These are phyloP conservation scores for Apodemia hepburni DNA, from an alignment of 2,888 invertebrate genomes.

Conservation along the genomic window DNA sequence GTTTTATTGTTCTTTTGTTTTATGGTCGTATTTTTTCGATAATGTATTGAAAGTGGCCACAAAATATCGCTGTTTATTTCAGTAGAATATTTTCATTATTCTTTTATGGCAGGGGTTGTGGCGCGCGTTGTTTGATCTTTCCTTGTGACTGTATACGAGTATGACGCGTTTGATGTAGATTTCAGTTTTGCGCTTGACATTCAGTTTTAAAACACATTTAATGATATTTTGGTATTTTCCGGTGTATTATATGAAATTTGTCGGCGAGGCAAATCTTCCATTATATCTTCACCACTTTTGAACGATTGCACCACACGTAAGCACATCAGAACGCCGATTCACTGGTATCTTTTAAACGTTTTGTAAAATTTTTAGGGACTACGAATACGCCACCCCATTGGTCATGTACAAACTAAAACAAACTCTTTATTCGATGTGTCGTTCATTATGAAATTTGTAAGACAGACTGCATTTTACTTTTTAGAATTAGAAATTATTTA, in stretches of 20 bases:
- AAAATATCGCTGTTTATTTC: slow-evolving; percentile 35
- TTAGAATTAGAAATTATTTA: too few species aligned
- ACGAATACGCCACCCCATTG: too few species aligned
- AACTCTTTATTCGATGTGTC: too few species aligned
- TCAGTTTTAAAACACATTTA: slow-evolving; percentile 4
- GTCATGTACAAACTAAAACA: too few species aligned
- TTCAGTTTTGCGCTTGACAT: neutral
- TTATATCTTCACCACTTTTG: too few species aligned
- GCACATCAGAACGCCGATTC: too few species aligned
- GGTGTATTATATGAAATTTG: neutral
- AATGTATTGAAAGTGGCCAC: slow-evolving; percentile 61
- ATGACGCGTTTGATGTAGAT: slow-evolving; percentile 1
- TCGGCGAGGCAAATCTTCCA: too few species aligned
- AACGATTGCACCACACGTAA: too few species aligned
- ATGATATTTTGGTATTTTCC: neutral
- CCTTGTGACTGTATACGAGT: neutral
- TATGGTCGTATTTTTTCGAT: slow-evolving; percentile 59
- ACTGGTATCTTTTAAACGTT: too few species aligned
- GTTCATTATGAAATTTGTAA: too few species aligned
- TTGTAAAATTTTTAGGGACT: too few species aligned
- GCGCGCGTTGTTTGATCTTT: neutral
- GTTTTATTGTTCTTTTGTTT: slow-evolving; percentile 69
- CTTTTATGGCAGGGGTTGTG: slow-evolving; percentile 15
- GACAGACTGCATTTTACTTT: too few species aligned
- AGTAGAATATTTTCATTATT: slow-evolving; percentile 30